Evolutionary conservation across 2,888 invertebrate genomes (phyloP).

Genomic region (Drosophila neotestacea): DNA sequence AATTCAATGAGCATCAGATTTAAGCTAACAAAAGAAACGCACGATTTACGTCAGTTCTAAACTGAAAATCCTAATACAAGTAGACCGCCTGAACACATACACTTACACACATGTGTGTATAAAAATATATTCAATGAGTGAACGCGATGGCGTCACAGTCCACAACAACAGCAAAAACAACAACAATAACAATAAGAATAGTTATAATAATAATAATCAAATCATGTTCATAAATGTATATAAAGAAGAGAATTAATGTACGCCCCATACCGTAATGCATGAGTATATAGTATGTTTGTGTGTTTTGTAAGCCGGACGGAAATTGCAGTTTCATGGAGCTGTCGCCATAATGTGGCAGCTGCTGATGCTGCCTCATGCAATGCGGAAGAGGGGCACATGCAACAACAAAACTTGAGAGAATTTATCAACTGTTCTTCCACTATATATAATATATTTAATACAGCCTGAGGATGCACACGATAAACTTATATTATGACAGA

Average conservation of each 20-base stretch:
- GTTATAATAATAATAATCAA: constrained; percentile 40
- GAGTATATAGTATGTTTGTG: constrained; percentile 2
- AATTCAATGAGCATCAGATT: constrained; percentile 28
- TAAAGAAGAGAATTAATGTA: constrained; percentile 37
- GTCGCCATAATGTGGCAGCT: constrained; percentile 24
- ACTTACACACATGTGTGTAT: constrained; percentile 7
- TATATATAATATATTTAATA: constrained; percentile 4
- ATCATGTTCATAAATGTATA: constrained; percentile 35
- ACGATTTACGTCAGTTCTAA: constrained; percentile 23
- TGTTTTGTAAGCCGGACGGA: constrained; percentile 53
- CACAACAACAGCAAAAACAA: constrained; percentile 10
- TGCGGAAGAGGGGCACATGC: constrained; percentile 10
- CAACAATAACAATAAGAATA: constrained; percentile 21
- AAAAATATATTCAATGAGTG: constrained; percentile 30
- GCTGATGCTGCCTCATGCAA: constrained; percentile 35
- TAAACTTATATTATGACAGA: constrained; percentile 28
- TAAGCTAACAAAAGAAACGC: constrained; percentile 24
- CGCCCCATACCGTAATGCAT: constrained; percentile 20
- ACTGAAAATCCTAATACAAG: constrained; percentile 36
- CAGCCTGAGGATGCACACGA: constrained; percentile 13
- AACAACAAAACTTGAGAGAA: constrained; percentile 33
- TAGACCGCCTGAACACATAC: neutral
- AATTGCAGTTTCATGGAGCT: constrained; percentile 56
- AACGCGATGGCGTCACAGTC: constrained; percentile 43
- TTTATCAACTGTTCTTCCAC: constrained; percentile 34